phyloP scores from a whole-genome alignment of 2,113 vertebrate genomes.

The Eclectus roratus region DNA sequence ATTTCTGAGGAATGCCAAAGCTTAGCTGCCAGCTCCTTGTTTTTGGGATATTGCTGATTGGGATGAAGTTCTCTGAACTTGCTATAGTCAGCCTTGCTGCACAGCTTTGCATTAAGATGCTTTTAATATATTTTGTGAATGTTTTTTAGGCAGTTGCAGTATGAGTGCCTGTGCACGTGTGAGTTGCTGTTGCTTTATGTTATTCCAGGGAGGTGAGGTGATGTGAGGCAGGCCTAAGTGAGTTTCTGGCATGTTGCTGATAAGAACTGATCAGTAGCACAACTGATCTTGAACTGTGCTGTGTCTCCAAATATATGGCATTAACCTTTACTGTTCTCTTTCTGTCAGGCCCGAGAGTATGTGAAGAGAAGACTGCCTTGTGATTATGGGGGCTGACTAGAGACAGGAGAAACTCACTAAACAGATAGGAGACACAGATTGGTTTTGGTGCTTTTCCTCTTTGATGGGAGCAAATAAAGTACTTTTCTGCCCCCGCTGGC shows the following conservation, averaged over 20 bases:
- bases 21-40: not conserved
- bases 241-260: not conserved
- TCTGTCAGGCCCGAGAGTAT: not conserved
- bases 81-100: not conserved
- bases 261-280: not conserved
- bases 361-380: not conserved
- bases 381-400: not conserved
- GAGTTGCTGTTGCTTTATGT: not conserved
- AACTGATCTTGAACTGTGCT: not conserved
- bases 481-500: accelerated
- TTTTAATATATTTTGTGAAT: not conserved
- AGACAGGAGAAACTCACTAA: not conserved
- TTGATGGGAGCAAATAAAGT: not conserved
- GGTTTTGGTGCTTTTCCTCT: not conserved
- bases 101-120: not conserved
- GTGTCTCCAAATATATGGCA: not conserved
- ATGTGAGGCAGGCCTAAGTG: not conserved
- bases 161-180: accelerated
- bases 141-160: not conserved
- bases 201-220: not conserved
- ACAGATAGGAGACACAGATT: not conserved
- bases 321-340: not conserved
- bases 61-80: not conserved
- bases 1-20: not conserved
- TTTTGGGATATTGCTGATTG: not conserved